phyloP scores from a whole-genome alignment of 2,797 vertebrate species.

The Coregonus ussuriensis region DNA sequence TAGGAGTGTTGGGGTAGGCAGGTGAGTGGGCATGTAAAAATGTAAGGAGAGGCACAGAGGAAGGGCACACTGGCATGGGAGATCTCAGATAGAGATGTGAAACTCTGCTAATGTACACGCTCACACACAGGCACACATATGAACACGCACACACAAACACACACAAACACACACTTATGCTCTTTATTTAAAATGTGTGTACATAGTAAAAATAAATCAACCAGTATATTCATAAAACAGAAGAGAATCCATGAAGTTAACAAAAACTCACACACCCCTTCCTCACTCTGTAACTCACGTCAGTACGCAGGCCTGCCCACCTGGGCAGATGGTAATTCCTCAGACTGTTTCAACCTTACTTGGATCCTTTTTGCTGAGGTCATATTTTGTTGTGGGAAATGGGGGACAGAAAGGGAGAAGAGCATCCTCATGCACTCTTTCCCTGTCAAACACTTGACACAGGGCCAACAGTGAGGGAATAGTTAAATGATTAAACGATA shows the following conservation, averaged over 20 bases:
- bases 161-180: neutral
- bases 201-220: too few species aligned
- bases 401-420: neutral
- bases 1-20: too few species aligned
- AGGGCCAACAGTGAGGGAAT: neutral
- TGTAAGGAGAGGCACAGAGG: neutral
- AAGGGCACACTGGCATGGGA: neutral
- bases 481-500: neutral
- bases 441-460: neutral
- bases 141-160: neutral
- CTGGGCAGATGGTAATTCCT: neutral
- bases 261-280: neutral
- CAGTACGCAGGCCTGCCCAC: neutral
- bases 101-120: neutral
- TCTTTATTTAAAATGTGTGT: neutral
- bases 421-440: neutral
- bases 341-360: neutral
- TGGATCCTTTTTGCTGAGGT: neutral
- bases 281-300: neutral
- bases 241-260: neutral
- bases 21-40: too few species aligned
- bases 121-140: neutral
- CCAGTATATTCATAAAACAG: neutral
- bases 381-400: constrained; percentile 4
- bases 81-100: neutral